Conservation (phyloP, 2,888 invertebrate species). For the Auanema freiburgensis region DNA sequence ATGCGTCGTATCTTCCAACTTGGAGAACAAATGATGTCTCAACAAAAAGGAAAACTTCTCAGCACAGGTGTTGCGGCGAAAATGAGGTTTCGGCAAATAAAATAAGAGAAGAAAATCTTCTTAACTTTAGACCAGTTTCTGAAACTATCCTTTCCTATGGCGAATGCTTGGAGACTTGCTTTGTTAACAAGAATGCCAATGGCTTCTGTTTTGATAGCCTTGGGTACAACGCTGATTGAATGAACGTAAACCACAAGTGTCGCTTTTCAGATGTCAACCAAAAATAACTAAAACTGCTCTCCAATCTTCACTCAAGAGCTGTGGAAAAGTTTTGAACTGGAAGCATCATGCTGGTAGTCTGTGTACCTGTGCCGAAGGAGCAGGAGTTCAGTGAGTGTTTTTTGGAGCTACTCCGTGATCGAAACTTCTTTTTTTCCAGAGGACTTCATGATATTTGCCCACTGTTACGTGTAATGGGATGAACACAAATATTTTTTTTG, state of each 20-base stretch:
- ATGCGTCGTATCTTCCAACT: slow-evolving; percentile 7
- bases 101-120: background rate
- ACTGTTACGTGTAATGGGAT: slow-evolving; percentile 13
- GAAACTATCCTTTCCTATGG: slow-evolving; percentile 17
- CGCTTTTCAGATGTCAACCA: slow-evolving; percentile 15
- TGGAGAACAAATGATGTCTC: slow-evolving; percentile 3
- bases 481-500: background rate
- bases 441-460: slow-evolving; percentile 15
- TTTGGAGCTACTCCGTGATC: background rate
- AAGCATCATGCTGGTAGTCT: slow-evolving; percentile 17
- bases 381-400: slow-evolving; percentile 16
- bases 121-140: slow-evolving; percentile 13
- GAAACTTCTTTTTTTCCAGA: slow-evolving; percentile 6
- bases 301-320: slow-evolving; percentile 6
- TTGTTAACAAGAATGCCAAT: slow-evolving; percentile 6
- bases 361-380: slow-evolving; percentile 19
- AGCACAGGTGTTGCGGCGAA: background rate
- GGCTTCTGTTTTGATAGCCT: slow-evolving; percentile 19
- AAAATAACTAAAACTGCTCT: slow-evolving; percentile 2
- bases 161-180: slow-evolving; percentile 18
- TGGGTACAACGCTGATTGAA: background rate
- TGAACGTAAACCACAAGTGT: no score
- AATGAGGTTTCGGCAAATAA: background rate
- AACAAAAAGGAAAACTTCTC: slow-evolving; percentile 10
- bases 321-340: slow-evolving; percentile 18